Evolutionary conservation across 92 coral and sea anemone genomes (phyloP), one percentile per base, ranked within the genome.

Genomic region (Porites rus): DNA sequence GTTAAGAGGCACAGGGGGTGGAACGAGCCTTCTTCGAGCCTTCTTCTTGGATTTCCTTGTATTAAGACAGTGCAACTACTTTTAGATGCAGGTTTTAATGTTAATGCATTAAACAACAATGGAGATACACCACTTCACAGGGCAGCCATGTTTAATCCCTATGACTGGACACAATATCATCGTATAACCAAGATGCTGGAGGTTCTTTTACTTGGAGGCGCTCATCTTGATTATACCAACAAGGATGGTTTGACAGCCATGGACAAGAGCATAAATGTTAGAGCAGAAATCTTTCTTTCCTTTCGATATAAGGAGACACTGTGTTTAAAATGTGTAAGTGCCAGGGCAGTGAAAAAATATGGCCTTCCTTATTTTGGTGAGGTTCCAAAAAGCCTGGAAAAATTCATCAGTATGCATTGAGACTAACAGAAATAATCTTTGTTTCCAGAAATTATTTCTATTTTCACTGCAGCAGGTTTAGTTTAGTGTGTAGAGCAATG

Each of bases 51-150:
- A 56, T 56, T 56, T 56, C 61, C 61, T 10, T 56, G 61, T 56
- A 14, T 56, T 13, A 5, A 77, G 72, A 84, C 94, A 10, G 81
- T 90, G 51, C 66, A 83, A 74, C 56, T 93, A 63, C 65, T 93
- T 60, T 74, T 93, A 65, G 58, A 62, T 13, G 88, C 91, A 50
- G 92, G 94, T 0, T 92, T 87, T 19, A 74, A 84, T 60, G 80
- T 93, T 1, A 93, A 93, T 50, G 90, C 92, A 2, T 74, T 84
- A 17, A 93, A 93, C 54, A 76, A 59, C 3, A 64, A 83, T 11
- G 96, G 96, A 7, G 87, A 93, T 51, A 90, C 94, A 0, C 94
- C 96, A 0, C 91, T 93, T 16, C 96, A 93, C 71, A 59, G 86
- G 50, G 80, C 78, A 4, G 89, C 69, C 25, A 87, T 83, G 67